Base-by-base conservation (phyloP, 2,888 invertebrate species). In the Molorchus minor region DNA sequence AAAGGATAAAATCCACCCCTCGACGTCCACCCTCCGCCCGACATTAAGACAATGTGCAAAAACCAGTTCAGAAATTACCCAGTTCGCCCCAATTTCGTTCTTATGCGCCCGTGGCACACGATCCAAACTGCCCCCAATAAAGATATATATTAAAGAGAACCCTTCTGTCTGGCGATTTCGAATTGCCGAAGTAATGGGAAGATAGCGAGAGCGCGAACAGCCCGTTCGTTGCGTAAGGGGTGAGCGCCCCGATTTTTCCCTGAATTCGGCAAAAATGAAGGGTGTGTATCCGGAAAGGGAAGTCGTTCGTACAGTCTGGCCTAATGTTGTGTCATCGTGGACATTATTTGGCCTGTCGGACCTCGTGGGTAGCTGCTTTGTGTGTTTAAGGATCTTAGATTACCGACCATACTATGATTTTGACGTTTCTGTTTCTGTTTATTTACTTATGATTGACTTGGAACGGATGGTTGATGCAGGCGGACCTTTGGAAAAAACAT, bases 221-320 rank as follows among this genome's bases (percentile, higher is more conserved):
- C n/a, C n/a, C n/a, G n/a, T n/a, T n/a, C n/a, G n/a, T n/a, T n/a
- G 43, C 40, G 58, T 47, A 70, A 73, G 74, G 75, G 74, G 68
- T 73, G 73, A 70, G 62, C 65, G 62, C 69, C 62, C 69, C 71
- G 71, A 70, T 71, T 77, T n/a, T 79, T 76, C 79, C 79, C 75
- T 74, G 77, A 79, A 78, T 76, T 75, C 72, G 66, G 72, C 76
- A 78, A 78, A 76, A 77, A 75, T 73, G 74, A 75, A 76, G 77
- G 77, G 76, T 74, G 75, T 63, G 69, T 58, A 67, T 69, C 74
- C 71, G 76, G 75, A 77, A 76, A 75, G 76, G 78, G 76, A 75
- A 76, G 74, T 71, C 62, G 67, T 60, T 68, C 53, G 76, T 77
- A 77, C 76, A 76, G 77, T 71, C 77, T 77, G 77, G 74, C 70